phyloP scores from a whole-genome alignment of 2,113 vertebrate genomes.

The Leptobrachium ailaonicum region DNA sequence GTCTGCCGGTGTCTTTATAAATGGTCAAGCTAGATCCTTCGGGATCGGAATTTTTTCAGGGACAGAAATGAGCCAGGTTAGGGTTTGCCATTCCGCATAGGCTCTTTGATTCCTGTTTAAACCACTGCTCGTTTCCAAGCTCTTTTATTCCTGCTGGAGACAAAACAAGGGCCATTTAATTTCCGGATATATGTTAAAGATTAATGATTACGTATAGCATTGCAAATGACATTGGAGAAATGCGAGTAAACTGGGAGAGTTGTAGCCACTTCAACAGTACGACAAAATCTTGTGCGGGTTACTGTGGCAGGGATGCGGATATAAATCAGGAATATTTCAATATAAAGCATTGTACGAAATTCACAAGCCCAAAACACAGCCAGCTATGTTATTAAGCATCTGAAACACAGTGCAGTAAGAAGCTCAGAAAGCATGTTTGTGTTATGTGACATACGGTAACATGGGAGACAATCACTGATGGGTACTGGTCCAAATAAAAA shows the following conservation, averaged over 20 bases:
- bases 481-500: too few relatives aligned
- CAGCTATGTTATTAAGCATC: conserved; percentile 54
- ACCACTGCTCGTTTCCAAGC: conserved; percentile 65
- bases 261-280: conserved; percentile 25
- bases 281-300: background rate
- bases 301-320: background rate
- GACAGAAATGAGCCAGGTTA: conserved; percentile 73
- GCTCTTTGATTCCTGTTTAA: conserved; percentile 70
- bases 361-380: conserved; percentile 35
- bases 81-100: conserved; percentile 68
- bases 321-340: background rate
- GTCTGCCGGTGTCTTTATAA: conserved; percentile 76
- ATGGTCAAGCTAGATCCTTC: conserved; percentile 70
- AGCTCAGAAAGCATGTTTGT: conserved; percentile 57
- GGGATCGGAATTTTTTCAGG: conserved; percentile 64
- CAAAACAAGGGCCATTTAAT: conserved; percentile 44
- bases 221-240: conserved; percentile 5
- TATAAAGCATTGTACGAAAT: background rate
- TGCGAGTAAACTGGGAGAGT: background rate
- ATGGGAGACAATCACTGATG: conserved; percentile 18
- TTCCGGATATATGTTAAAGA: background rate
- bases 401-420: conserved; percentile 50
- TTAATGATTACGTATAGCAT: background rate
- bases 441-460: conserved; percentile 52
- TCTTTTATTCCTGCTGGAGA: conserved; percentile 79